Conservation (phyloP, 2,888 invertebrate genomes). For the Andrena marginata region DNA sequence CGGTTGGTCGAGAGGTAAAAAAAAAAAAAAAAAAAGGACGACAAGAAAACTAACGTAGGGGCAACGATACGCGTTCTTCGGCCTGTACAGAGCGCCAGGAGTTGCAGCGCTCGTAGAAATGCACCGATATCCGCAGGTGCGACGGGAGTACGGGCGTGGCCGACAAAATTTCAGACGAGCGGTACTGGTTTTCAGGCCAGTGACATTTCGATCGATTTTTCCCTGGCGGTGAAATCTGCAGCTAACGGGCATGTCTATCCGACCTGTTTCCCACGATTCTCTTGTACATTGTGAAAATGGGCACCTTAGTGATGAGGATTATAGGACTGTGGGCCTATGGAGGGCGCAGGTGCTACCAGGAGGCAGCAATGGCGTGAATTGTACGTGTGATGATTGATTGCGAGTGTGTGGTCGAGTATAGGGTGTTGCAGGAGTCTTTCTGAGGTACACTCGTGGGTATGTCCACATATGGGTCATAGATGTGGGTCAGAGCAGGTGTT, state of each 20-base stretch:
- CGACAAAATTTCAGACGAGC: slow-evolving; percentile 53
- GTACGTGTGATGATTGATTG: too few species aligned
- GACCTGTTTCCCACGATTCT: not conserved
- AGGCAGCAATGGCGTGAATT: too few species aligned
- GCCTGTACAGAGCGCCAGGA: not conserved
- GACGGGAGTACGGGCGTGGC: slow-evolving; percentile 65
- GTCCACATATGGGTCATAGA: too few species aligned
- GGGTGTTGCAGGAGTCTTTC: too few species aligned
- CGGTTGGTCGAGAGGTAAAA: slow-evolving; percentile 11
- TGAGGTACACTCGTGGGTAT: too few species aligned
- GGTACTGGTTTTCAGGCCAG: slow-evolving; percentile 15
- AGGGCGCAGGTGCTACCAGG: too few species aligned
- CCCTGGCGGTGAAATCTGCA: slow-evolving; percentile 20
- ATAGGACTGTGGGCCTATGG: too few species aligned
- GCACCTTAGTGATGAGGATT: not conserved
- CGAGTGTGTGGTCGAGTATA: too few species aligned
- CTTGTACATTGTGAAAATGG: not conserved
- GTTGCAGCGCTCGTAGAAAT: slow-evolving; percentile 22
- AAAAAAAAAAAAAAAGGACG: slow-evolving; percentile 13
- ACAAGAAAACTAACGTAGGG: slow-evolving; percentile 33
- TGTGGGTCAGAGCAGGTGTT: too few species aligned
- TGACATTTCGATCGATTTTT: slow-evolving; percentile 53
- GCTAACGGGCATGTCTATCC: not conserved
- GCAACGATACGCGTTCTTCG: not conserved
- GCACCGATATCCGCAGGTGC: slow-evolving; percentile 60